Evolutionary conservation across 2,888 invertebrate species (phyloP).

Genomic region (Athalia rosae): DNA sequence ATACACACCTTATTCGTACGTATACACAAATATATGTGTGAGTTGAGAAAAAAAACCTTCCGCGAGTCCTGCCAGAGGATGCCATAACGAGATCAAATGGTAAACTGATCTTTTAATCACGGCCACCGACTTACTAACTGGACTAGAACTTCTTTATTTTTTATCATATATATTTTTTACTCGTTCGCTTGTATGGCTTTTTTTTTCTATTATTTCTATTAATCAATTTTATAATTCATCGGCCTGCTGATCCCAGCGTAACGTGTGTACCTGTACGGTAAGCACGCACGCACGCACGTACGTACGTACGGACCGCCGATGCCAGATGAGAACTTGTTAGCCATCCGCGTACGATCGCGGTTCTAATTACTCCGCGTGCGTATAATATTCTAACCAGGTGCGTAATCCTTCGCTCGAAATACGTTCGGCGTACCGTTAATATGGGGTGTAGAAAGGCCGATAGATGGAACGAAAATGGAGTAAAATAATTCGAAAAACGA

Average conservation of each 20-base stretch:
- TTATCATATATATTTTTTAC: slow-evolving; percentile 4
- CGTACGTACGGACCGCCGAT: neutral
- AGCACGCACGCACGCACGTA: too few species aligned
- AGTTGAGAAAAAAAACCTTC: too few species aligned
- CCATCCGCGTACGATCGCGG: neutral
- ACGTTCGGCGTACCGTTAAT: slow-evolving; percentile 27
- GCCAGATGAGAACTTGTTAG: neutral
- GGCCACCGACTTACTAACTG: slow-evolving; percentile 40
- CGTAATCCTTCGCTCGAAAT: slow-evolving; percentile 11
- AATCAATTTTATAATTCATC: neutral
- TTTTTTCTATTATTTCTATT: neutral
- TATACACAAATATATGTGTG: too few species aligned
- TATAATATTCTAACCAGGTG: slow-evolving; percentile 2
- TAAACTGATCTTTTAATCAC: slow-evolving; percentile 44
- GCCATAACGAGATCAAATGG: slow-evolving; percentile 43
- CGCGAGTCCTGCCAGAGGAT: slow-evolving; percentile 15
- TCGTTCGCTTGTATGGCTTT: neutral
- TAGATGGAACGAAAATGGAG: neutral
- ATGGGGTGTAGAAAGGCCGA: neutral
- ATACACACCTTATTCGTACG: neutral
- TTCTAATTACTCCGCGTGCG: slow-evolving; percentile 7
- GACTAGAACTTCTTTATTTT: slow-evolving; percentile 15
- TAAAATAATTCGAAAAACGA: neutral
- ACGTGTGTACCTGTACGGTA: too few species aligned
- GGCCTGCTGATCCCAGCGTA: too few species aligned